Evolutionary conservation across 2,888 invertebrate genomes (phyloP).

Genomic region (Hoplodrina ambigua): DNA sequence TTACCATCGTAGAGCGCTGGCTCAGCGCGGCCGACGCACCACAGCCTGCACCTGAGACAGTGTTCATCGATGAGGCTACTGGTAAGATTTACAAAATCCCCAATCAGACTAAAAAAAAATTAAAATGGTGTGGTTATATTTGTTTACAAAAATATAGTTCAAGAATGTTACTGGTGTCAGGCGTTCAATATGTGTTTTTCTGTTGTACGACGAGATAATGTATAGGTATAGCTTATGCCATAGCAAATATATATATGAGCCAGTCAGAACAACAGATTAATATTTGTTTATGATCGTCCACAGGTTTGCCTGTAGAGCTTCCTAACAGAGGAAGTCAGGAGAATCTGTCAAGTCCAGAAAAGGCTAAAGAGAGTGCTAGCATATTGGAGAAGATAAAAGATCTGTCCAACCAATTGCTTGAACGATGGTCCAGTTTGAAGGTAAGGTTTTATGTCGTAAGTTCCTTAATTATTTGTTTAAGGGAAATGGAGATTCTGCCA

Average conservation of each 20-base stretch:
- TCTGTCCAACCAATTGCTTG: constrained; percentile 91
- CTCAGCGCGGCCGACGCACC: constrained; percentile 85
- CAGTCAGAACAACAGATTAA: no score
- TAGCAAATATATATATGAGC: no score
- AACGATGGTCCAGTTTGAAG: constrained; percentile 94
- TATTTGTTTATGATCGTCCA: not conserved
- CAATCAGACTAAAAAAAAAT: no score
- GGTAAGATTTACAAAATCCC: constrained; percentile 67
- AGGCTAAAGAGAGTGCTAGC: constrained; percentile 76
- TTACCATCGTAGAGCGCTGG: constrained; percentile 96
- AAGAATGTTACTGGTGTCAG: no score
- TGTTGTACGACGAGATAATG: no score
- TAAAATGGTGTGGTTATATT: no score
- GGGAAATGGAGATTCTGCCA: no score
- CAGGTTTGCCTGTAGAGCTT: constrained; percentile 84
- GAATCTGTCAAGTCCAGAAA: constrained; percentile 71
- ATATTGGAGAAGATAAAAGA: constrained; percentile 89
- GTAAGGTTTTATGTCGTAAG: constrained; percentile 68
- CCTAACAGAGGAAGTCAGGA: constrained; percentile 73
- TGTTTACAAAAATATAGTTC: no score
- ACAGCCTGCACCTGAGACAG: constrained; percentile 62
- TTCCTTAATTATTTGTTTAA: no score
- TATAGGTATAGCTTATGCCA: no score
- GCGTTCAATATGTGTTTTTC: no score
- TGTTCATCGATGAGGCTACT: constrained; percentile 84